Evolutionary conservation across 2,797 vertebrate species (phyloP).

Genomic region (Myripristis murdjan): DNA sequence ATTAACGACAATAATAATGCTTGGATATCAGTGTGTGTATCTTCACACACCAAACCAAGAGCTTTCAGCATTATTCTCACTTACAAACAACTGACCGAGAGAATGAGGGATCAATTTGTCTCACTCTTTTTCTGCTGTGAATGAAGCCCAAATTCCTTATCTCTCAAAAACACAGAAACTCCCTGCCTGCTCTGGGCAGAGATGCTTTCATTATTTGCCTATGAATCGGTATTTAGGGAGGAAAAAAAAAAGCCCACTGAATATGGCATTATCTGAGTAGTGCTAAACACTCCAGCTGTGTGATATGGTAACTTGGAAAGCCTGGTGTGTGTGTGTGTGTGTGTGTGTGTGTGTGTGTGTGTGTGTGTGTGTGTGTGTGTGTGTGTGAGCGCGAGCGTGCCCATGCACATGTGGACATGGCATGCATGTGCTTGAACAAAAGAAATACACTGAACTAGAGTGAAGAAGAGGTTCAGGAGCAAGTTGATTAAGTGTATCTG

Average conservation of each 20-base stretch:
- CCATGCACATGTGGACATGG: constrained; percentile 2
- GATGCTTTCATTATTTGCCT: constrained; percentile 76
- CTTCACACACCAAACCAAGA: constrained; percentile 55
- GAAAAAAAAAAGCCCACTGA: constrained; percentile 47
- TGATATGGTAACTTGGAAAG: constrained; percentile 64
- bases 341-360: constrained; percentile 8
- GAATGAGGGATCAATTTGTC: constrained; percentile 80
- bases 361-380: constrained; percentile 18
- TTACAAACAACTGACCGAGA: constrained; percentile 72
- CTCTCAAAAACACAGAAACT: constrained; percentile 78
- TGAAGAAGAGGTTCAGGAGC: constrained; percentile 62
- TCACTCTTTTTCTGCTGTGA: constrained; percentile 71
- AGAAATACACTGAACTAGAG: constrained; percentile 43
- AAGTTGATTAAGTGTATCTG: constrained; percentile 66
- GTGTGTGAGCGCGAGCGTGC: constrained; percentile 15
- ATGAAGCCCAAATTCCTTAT: constrained; percentile 80
- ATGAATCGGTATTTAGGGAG: constrained; percentile 71
- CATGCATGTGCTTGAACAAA: constrained; percentile 16
- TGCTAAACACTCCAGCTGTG: constrained; percentile 76
- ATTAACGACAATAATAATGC: constrained; percentile 44
- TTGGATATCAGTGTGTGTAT: constrained; percentile 68
- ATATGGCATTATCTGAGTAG: constrained; percentile 75
- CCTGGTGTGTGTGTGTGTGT: constrained; percentile 37
- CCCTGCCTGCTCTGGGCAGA: constrained; percentile 70
- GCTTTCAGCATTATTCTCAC: constrained; percentile 65